Percentiles rank a stretch among this genome's conserved stretches.
These are phyloP conservation scores for Prionchulus punctatus DNA, from an alignment of 2,888 invertebrate species.

Conservation along the genomic window DNA sequence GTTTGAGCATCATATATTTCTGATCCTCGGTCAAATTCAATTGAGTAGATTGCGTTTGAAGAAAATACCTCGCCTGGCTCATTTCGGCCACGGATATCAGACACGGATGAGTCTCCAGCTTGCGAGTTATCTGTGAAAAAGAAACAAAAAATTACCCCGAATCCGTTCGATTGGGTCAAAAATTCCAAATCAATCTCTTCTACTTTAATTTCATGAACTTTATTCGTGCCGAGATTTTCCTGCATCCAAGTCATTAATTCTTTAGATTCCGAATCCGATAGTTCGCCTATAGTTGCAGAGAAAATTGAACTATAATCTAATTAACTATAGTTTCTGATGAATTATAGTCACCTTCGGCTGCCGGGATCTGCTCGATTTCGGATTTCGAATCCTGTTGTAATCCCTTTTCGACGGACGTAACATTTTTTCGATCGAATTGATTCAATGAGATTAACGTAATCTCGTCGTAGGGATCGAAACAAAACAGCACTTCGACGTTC, in stretches of 20 bases:
- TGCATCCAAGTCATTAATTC: constrained; percentile 60
- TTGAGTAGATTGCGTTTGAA: constrained; percentile 60
- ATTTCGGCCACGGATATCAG: constrained; percentile 88
- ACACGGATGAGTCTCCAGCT: constrained; percentile 75
- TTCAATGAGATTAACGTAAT: constrained; percentile 73
- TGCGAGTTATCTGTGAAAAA: constrained; percentile 49
- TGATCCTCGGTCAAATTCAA: constrained; percentile 54
- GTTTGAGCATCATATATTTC: constrained; percentile 66
- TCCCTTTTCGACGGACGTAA: constrained; percentile 83
- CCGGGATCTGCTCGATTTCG: neutral
- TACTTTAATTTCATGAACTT: constrained; percentile 59
- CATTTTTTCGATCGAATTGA: constrained; percentile 55
- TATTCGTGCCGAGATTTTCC: constrained; percentile 50
- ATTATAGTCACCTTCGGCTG: too few relatives aligned
- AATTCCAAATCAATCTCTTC: constrained; percentile 1
- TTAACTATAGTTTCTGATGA: too few relatives aligned
- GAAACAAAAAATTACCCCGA: constrained; percentile 10
- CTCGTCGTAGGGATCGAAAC: constrained; percentile 93
- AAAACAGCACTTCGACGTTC: constrained; percentile 77
- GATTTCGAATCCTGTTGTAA: constrained; percentile 46
- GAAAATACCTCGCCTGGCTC: constrained; percentile 86
- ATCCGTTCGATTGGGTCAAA: neutral
- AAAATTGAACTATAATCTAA: too few relatives aligned
- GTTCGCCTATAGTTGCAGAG: constrained; percentile 45
- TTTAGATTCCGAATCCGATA: constrained; percentile 56